Conservation (phyloP, 2,797 vertebrate species). For the Artibeus lituratus region DNA sequence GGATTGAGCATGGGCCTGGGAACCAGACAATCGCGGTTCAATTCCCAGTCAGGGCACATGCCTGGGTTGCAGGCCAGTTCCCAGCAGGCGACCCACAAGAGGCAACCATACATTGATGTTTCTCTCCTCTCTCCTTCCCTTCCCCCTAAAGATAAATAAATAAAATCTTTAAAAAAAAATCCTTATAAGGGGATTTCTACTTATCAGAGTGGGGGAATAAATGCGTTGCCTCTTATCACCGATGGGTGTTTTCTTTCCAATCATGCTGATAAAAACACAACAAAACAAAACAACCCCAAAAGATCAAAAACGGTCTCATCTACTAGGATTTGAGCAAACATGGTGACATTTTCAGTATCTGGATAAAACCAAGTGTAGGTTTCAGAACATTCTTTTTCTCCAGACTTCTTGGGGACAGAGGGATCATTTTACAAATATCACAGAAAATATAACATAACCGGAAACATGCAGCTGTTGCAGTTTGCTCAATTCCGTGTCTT, state of each 20-base stretch:
- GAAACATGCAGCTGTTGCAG: constrained; percentile 76
- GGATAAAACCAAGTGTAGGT: constrained; percentile 51
- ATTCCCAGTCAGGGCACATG: too few relatives aligned
- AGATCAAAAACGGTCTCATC: constrained; percentile 49
- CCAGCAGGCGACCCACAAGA: too few relatives aligned
- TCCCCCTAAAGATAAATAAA: too few relatives aligned
- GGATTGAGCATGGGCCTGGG: too few relatives aligned
- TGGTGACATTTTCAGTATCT: constrained; percentile 43
- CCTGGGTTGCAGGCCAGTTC: too few relatives aligned
- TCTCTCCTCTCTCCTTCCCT: too few relatives aligned
- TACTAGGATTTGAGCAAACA: constrained; percentile 51
- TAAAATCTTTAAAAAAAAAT: too few relatives aligned
- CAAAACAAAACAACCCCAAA: not conserved
- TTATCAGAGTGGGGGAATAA: not conserved
- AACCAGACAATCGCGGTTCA: too few relatives aligned
- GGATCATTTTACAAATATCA: constrained; percentile 36
- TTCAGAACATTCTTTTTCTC: constrained; percentile 66
- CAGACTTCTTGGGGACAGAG: not conserved
- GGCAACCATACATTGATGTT: too few relatives aligned
- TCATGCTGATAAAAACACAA: constrained; percentile 21
- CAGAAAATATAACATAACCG: constrained; percentile 58
- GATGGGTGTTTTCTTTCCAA: constrained; percentile 66
- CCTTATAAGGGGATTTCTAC: not conserved
- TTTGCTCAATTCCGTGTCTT: constrained; percentile 44
- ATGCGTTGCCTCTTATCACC: constrained; percentile 32